Evolutionary conservation across 2,888 invertebrate genomes (phyloP), one percentile per base, ranked within the genome.

Genomic region (Sphaerophoria taeniata): DNA sequence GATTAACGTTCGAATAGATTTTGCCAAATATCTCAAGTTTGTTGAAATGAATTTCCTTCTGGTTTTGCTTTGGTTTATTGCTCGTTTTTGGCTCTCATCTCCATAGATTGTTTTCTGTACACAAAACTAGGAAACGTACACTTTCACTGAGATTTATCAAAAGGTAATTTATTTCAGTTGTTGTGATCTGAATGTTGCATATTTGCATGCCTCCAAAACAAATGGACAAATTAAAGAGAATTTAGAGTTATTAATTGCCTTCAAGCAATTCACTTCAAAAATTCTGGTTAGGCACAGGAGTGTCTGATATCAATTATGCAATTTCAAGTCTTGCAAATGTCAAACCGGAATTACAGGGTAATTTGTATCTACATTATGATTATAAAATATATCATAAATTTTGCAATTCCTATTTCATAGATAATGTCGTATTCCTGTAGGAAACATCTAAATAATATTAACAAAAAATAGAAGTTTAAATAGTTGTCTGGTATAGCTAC

Each of bases 111-210:
- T 60, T 76, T 77, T 86, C 24, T 24, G 70, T 84, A 63, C 31
- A 58, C 33, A 45, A 36, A 80, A 80, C 83, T 72, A 82, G 85
- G 78, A 86, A 81, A 79, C 74, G 63, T 85, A 87, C 82, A 76
- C 88, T 88, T 89, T 89, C 89, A 88, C 91, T 90, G 89, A 91
- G 91, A 91, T 91, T 91, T 91, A 91, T 91, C 91, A 91, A 91
- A 91, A 91, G 91, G 91, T 91, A 91, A 91, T 91, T 91, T 91
- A 91, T 91, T 90, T 90, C 72, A 69, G 58, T 24, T 24, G 24
- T 60, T 67, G 82, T 77, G 53, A 72, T 71, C 73, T 81, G 83
- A 87, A 87, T 87, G 88, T 88, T 89, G 82, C 87, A 67, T 39
- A 89, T 89, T 88, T 89, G 87, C 79, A 85, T 85, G 72, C 47